These are phyloP conservation scores for Cotesia typhae DNA, from an alignment of 1,140 invertebrate species.

Conservation along the genomic window DNA sequence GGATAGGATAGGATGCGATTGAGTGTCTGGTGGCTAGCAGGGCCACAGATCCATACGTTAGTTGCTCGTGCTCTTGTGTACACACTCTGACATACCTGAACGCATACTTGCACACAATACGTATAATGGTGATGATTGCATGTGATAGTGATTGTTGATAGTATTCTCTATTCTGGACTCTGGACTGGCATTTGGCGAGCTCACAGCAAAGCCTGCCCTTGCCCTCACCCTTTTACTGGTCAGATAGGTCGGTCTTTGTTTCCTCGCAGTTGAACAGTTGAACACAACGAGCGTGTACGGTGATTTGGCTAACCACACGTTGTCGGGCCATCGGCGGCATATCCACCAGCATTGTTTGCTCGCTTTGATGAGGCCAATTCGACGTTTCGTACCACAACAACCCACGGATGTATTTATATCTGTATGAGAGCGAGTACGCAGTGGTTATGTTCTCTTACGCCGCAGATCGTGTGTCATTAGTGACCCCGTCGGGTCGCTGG, in stretches of 20 bases:
- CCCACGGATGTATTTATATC: background rate
- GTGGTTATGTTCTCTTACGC: slow-evolving; percentile 28
- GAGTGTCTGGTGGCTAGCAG: slow-evolving; percentile 1
- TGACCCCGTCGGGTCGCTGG: slow-evolving; percentile 54
- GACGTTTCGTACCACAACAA: slow-evolving; percentile 40
- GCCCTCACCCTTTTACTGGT: slow-evolving; percentile 20
- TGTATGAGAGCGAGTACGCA: slow-evolving; percentile 11
- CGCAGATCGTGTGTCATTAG: slow-evolving; percentile 60
- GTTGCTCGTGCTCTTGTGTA: too few relatives aligned
- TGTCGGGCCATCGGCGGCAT: slow-evolving; percentile 61
- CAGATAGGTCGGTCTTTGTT: slow-evolving; percentile 9
- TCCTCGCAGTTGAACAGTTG: background rate
- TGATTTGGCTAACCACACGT: slow-evolving; percentile 67
- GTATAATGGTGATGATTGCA: too few relatives aligned
- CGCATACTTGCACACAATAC: too few relatives aligned
- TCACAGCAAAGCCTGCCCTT: slow-evolving; percentile 21
- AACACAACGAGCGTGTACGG: slow-evolving; percentile 46
- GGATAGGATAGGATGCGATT: background rate
- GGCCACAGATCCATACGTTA: too few relatives aligned
- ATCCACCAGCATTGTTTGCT: slow-evolving; percentile 62
- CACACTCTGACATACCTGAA: too few relatives aligned
- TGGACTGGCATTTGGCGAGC: slow-evolving; percentile 32
- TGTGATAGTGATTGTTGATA: background rate
- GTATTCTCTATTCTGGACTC: slow-evolving; percentile 20
- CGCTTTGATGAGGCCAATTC: slow-evolving; percentile 67